Evolutionary conservation across 2,113 vertebrate genomes (phyloP).

Genomic region (Calidris pugnax): DNA sequence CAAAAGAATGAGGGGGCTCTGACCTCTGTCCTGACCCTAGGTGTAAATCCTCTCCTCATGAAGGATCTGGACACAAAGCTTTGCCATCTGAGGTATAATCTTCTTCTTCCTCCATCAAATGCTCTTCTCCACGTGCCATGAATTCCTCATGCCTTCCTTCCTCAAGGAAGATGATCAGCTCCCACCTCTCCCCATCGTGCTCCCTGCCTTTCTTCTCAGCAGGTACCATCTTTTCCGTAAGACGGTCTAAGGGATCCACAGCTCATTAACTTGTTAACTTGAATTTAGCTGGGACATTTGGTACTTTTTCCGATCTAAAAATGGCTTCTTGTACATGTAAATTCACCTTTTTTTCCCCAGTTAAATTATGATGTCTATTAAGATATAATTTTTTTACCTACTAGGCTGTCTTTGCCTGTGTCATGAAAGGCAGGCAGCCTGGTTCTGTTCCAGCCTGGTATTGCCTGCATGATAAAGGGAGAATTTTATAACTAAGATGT

Average conservation of each 20-base stretch:
- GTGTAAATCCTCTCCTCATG: background rate
- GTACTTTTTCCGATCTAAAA: background rate
- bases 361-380: background rate
- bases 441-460: background rate
- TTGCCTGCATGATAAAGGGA: background rate
- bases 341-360: background rate
- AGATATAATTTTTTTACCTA: background rate
- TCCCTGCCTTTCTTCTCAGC: background rate
- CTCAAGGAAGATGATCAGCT: background rate
- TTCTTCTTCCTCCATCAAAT: background rate
- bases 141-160: background rate
- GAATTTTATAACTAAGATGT: background rate
- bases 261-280: background rate
- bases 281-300: background rate
- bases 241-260: background rate
- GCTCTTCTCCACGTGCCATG: rapidly evolving
- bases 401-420: background rate
- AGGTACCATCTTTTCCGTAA: background rate
- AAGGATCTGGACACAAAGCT: background rate
- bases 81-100: background rate
- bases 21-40: background rate
- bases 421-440: background rate
- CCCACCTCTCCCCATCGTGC: background rate
- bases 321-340: background rate
- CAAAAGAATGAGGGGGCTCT: background rate